Evolutionary conservation across 1,140 invertebrate species (phyloP), one percentile per base, ranked within the genome.

Genomic region (Drosophila ambigua): DNA sequence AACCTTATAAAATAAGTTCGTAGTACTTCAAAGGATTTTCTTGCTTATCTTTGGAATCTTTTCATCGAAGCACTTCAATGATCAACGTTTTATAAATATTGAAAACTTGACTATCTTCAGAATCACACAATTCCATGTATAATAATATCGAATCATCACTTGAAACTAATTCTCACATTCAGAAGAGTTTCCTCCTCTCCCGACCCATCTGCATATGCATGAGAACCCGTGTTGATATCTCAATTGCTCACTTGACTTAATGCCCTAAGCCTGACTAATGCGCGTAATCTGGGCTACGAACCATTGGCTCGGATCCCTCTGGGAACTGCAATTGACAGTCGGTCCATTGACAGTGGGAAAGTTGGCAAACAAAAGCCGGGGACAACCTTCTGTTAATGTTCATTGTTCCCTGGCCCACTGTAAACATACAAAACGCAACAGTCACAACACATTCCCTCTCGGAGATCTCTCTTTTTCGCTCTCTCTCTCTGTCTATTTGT

Each of bases 361-460:
- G 82, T 91, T 83, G 62, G 69, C 73, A 91, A 80, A 91, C 81
- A 91, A 87, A 76, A 65, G 83, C 31, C 48, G 68, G 62, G 31
- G 31, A 48, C 65, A 54, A 39, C 69, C 44, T 57, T 44, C 45
- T 61, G 45, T 28, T 41, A 4, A 39, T 60, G 43, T 64, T 39
- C 31, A 58, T 69, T 69, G 65, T 71, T 52, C 50, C 54, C 62
- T 46, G 51, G 74, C 44, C 72, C 28, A 74, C 73, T 59, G 87
- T 88, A 79, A 84, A 90, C 79, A 90, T 67, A 88, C 79, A 83
- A 64, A 82, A 87, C 78, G 83, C 82, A 87, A 87, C 79, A 88
- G 82, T 87, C 83, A 87, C 60, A 88, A 87, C 83, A 87, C 83
- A 87, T 58, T 69, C 51, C 50, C 51, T 41, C 45, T 50, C 24